A percentile compares a stretch with the other conserved stretches of the same genome.
Conservation (phyloP, 2,113 vertebrate species). For the Paramisgurnus dabryanus region DNA sequence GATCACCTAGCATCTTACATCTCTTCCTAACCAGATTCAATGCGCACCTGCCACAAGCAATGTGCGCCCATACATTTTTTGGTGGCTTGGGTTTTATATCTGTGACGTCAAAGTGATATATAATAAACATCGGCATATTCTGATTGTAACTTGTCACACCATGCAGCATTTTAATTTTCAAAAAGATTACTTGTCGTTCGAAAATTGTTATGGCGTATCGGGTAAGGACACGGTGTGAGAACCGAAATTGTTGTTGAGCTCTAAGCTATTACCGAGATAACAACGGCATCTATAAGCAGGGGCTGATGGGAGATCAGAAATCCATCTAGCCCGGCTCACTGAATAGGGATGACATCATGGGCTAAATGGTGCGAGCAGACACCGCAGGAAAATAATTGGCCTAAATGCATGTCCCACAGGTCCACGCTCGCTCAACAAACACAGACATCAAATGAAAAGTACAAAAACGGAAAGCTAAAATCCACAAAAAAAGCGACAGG, state of each 20-base stretch:
- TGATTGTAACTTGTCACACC: no score
- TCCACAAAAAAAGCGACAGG: constrained; percentile 44
- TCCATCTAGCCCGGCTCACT: constrained; percentile 51
- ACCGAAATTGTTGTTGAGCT: neutral
- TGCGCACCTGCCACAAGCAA: no score
- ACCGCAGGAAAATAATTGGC: constrained; percentile 23
- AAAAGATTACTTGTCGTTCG: neutral
- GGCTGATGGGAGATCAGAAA: constrained; percentile 50
- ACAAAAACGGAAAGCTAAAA: constrained; percentile 29
- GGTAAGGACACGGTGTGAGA: neutral
- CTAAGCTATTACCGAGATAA: constrained; percentile 47
- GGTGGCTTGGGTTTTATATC: no score
- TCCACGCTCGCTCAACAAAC: constrained; percentile 21
- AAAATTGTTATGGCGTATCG: neutral
- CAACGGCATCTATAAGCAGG: constrained; percentile 35
- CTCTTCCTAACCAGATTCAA: neutral
- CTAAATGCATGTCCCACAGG: constrained; percentile 20
- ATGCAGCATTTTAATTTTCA: no score
- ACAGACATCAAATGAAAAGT: constrained; percentile 44
- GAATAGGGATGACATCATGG: constrained; percentile 52
- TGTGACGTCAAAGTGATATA: no score
- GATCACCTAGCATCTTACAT: neutral
- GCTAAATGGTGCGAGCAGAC: constrained; percentile 47
- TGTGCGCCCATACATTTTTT: no score
- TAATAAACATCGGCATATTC: no score